phyloP scores from a whole-genome alignment of 2,888 invertebrate species.

The Drosophila multiciliata region DNA sequence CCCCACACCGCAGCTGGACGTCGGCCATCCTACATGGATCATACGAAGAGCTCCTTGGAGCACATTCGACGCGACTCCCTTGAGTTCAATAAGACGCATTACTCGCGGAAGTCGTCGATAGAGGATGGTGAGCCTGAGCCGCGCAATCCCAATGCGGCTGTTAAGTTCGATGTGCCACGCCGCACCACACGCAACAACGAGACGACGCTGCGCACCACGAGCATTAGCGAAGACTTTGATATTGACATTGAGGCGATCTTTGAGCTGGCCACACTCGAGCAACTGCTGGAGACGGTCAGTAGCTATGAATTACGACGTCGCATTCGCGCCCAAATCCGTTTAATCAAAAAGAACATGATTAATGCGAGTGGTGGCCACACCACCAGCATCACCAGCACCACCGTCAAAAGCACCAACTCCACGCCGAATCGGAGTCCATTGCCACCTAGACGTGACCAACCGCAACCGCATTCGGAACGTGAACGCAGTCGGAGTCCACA shows the following conservation, averaged over 20 bases:
- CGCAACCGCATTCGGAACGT: slow-evolving; percentile 20
- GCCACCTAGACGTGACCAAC: slow-evolving; percentile 32
- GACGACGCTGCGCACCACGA: slow-evolving; percentile 74
- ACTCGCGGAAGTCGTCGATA: slow-evolving; percentile 79
- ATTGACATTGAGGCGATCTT: slow-evolving; percentile 89
- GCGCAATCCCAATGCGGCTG: slow-evolving; percentile 85
- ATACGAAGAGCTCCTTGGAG: slow-evolving; percentile 84
- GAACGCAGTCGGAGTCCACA: slow-evolving; percentile 60
- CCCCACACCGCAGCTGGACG: slow-evolving; percentile 46
- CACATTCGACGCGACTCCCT: slow-evolving; percentile 84
- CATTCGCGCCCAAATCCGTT: slow-evolving; percentile 91
- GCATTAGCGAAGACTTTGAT: slow-evolving; percentile 83
- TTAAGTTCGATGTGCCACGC: slow-evolving; percentile 89
- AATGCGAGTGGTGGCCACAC: slow-evolving; percentile 82
- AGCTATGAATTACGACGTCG: slow-evolving; percentile 92
- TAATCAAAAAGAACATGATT: slow-evolving; percentile 89
- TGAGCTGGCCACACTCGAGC: slow-evolving; percentile 89
- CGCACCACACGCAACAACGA: slow-evolving; percentile 85
- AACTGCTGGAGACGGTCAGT: slow-evolving; percentile 90
- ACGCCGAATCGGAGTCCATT: slow-evolving; percentile 49
- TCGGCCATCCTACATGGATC: slow-evolving; percentile 85
- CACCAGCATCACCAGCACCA: slow-evolving; percentile 47
- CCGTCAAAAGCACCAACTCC: slow-evolving; percentile 35
- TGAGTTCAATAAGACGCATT: slow-evolving; percentile 82
- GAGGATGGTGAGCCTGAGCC: slow-evolving; percentile 83